Evolutionary conservation across 2,113 vertebrate genomes (phyloP).

Genomic region (Sinocyclocheilus anophthalmus): DNA sequence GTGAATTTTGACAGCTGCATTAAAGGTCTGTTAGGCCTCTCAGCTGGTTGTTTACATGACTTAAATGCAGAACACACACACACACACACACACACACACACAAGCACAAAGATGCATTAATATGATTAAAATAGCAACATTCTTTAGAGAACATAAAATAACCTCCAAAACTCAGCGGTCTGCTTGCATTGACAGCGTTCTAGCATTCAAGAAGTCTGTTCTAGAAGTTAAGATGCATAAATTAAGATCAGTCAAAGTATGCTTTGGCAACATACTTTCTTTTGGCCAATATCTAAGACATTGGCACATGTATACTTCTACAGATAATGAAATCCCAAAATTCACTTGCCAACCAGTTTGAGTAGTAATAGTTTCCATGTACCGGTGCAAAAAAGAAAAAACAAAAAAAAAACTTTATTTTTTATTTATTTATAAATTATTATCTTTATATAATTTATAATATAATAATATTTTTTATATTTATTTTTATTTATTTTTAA

Average conservation of each 20-base stretch:
- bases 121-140: neutral
- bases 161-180: neutral
- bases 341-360: neutral
- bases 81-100: neutral
- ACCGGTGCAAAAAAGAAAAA: too few species aligned
- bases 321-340: neutral
- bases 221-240: neutral
- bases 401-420: too few species aligned
- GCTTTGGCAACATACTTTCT: neutral
- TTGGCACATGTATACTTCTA: neutral
- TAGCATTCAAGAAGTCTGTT: neutral
- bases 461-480: too few species aligned
- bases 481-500: too few species aligned
- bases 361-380: too few species aligned
- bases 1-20: constrained; percentile 39
- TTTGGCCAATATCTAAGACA: neutral
- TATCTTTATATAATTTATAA: too few species aligned
- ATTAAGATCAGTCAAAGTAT: neutral
- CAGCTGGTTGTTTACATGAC: neutral
- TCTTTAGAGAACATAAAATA: neutral
- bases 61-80: neutral
- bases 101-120: neutral
- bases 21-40: constrained; percentile 6
- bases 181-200: neutral
- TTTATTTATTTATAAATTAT: too few species aligned